Evolutionary conservation across 92 coral and sea anemone species (phyloP).

Genomic region (Paramuricea clavata): DNA sequence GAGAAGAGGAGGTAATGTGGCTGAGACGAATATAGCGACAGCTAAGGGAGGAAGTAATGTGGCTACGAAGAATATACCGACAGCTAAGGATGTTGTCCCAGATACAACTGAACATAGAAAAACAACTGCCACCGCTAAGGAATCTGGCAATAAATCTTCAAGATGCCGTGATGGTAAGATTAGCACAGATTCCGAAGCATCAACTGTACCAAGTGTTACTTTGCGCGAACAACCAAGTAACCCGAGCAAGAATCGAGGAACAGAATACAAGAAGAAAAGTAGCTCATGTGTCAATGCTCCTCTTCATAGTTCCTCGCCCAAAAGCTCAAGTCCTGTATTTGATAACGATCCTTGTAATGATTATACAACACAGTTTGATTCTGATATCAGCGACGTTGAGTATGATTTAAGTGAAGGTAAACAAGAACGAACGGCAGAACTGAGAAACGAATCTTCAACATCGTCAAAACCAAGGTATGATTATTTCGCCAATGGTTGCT

Average conservation of each 20-base stretch:
- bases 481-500: neutral
- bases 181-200: neutral
- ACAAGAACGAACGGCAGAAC: neutral
- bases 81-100: neutral
- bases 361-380: neutral
- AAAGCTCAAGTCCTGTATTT: conserved; percentile 7
- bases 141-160: neutral
- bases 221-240: neutral
- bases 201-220: neutral
- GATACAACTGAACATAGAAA: neutral
- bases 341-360: neutral
- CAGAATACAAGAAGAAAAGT: neutral
- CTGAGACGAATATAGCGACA: conserved; percentile 7
- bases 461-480: neutral
- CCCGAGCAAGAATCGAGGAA: neutral
- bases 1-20: neutral
- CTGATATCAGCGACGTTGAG: conserved; percentile 45
- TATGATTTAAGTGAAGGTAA: neutral
- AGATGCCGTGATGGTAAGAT: neutral
- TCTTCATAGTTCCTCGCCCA: conserved; percentile 44
- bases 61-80: conserved; percentile 2
- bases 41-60: neutral
- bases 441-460: neutral
- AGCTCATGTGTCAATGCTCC: neutral
- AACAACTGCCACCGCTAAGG: neutral